Conservation (phyloP, 2,888 invertebrate species). For the Deroplatys truncata region DNA sequence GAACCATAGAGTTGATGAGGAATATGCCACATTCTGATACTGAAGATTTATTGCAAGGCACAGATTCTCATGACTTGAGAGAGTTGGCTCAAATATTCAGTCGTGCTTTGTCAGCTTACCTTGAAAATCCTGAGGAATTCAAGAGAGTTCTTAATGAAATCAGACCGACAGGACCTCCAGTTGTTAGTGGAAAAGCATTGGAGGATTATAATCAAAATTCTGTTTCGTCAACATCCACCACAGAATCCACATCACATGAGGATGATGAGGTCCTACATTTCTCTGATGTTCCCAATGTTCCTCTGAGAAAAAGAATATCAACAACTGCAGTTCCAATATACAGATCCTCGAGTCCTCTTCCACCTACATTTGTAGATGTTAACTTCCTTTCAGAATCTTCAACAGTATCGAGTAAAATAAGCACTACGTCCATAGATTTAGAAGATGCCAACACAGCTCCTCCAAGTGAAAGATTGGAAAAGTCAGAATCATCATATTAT, state of each 20-base stretch:
- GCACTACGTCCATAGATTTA: background rate
- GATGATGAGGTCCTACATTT: constrained; percentile 75
- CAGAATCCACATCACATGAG: constrained; percentile 44
- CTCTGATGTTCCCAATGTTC: constrained; percentile 58
- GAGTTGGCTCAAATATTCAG: constrained; percentile 82
- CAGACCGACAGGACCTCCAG: constrained; percentile 62
- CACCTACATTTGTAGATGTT: background rate
- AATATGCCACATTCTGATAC: background rate
- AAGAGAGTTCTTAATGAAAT: constrained; percentile 71
- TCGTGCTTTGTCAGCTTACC: constrained; percentile 73
- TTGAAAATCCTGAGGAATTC: constrained; percentile 79
- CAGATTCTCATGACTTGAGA: constrained; percentile 47
- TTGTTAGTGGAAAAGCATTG: background rate
- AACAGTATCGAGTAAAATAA: background rate
- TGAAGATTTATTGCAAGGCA: constrained; percentile 4
- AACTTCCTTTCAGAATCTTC: background rate
- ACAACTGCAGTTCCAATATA: constrained; percentile 33
- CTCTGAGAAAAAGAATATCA: constrained; percentile 36
- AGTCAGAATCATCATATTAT: background rate
- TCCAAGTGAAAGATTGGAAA: background rate
- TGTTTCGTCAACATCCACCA: background rate
- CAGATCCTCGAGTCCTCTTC: background rate
- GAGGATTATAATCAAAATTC: background rate
- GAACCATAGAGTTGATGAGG: background rate
- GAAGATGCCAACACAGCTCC: background rate